Conservation (phyloP, 2,113 vertebrate species). For the Holacanthus passer region DNA sequence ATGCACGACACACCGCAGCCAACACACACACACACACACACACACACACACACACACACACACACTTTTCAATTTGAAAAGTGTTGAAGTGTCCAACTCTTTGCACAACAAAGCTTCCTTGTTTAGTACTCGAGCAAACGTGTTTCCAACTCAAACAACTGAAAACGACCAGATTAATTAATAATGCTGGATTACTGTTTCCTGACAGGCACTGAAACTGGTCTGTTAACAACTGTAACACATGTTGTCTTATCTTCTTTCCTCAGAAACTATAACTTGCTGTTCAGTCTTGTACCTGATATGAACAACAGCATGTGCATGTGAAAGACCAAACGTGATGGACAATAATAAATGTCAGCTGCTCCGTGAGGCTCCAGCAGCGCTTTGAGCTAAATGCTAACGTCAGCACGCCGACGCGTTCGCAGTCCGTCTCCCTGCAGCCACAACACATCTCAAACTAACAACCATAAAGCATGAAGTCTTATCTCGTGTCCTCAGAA, state of each 20-base stretch:
- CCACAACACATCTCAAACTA: neutral
- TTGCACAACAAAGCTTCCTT: conserved; percentile 1
- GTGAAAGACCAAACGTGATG: neutral
- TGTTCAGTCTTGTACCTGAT: neutral
- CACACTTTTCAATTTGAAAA: too few species aligned
- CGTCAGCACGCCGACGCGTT: neutral
- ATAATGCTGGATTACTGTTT: too few species aligned
- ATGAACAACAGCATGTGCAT: neutral
- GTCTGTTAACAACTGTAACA: neutral
- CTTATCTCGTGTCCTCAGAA: neutral
- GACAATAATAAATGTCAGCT: neutral
- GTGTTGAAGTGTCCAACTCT: too few species aligned
- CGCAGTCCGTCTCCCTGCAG: neutral
- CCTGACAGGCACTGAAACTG: neutral
- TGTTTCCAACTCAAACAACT: neutral
- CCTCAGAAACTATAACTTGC: neutral
- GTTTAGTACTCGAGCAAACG: neutral
- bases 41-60: conserved; percentile 12
- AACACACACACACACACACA: conserved; percentile 1
- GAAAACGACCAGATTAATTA: neutral
- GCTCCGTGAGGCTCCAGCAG: too few species aligned
- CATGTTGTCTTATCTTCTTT: conserved; percentile 17
- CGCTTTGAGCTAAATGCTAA: neutral
- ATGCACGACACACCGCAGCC: neutral
- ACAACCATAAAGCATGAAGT: neutral